Evolutionary conservation across 35 echinoderm and acorn worm genomes (phyloP).

Genomic region (Holothuria glaberrima): DNA sequence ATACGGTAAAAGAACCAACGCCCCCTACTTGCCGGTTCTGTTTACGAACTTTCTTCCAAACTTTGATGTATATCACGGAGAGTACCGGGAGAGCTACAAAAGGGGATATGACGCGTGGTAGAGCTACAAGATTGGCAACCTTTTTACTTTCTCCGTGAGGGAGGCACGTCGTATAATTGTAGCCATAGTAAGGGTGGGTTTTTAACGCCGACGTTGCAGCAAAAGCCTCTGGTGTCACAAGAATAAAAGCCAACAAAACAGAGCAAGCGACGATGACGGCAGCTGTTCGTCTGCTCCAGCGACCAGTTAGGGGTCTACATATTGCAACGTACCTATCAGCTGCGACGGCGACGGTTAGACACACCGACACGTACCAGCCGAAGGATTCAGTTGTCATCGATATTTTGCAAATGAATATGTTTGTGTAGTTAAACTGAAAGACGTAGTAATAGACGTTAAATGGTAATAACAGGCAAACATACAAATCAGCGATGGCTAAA

Average conservation of each 20-base stretch:
- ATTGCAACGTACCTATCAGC: slow-evolving; percentile 33
- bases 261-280: neutral
- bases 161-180: neutral
- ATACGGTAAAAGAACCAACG: neutral
- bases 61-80: neutral
- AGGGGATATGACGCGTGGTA: neutral
- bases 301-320: neutral
- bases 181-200: slow-evolving; percentile 5
- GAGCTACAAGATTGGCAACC: neutral
- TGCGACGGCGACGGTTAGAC: slow-evolving; percentile 29
- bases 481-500: slow-evolving; percentile 20
- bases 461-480: neutral
- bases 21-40: neutral
- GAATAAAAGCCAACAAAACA: neutral
- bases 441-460: slow-evolving; percentile 14
- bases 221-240: neutral
- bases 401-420: neutral
- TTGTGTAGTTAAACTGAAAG: slow-evolving; percentile 13
- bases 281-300: neutral
- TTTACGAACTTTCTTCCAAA: slow-evolving; percentile 10
- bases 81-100: neutral
- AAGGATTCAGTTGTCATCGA: neutral
- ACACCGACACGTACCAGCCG: slow-evolving; percentile 16
- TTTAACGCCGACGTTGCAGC: neutral
- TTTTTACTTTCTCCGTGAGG: neutral